These are phyloP conservation scores for Muraenolepis orangiensis DNA, from an alignment of 2,797 vertebrate genomes.

Conservation along the genomic window DNA sequence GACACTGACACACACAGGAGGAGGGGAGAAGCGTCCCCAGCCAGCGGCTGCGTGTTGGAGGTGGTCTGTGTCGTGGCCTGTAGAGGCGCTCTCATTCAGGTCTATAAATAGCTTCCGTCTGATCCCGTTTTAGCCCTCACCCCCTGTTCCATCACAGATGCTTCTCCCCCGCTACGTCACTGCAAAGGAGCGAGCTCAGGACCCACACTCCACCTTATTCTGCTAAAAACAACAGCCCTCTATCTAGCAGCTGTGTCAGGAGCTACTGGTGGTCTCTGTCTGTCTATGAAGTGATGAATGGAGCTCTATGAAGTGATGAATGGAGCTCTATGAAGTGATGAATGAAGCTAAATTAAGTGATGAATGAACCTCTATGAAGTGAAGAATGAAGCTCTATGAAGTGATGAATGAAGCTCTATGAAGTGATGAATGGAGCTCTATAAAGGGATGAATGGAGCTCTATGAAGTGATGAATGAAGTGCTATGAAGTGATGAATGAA, in stretches of 20 bases:
- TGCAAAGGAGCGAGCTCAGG: not conserved
- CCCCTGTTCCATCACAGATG: constrained; percentile 7
- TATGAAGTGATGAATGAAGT: not conserved
- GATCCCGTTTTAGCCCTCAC: constrained; percentile 24
- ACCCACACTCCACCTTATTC: not conserved
- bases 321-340: not conserved
- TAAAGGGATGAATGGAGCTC: not conserved
- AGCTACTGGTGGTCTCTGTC: too few relatives aligned
- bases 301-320: not conserved
- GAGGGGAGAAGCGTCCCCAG: not conserved
- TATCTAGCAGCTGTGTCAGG: too few relatives aligned
- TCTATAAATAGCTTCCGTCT: constrained; percentile 9
- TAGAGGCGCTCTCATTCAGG: not conserved
- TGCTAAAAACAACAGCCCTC: too few relatives aligned
- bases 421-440: not conserved
- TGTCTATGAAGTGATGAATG: not conserved
- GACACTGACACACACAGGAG: not conserved
- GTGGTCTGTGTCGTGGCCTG: constrained; percentile 2
- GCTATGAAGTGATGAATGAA: too few relatives aligned
- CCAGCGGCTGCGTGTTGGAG: not conserved
- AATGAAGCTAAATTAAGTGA: not conserved
- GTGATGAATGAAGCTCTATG: not conserved
- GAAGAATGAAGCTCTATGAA: too few relatives aligned
- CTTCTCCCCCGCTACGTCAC: not conserved
- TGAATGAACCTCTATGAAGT: too few relatives aligned